Base-by-base conservation (phyloP, 2,113 vertebrate species). In the Gasterosteus nipponicus region DNA sequence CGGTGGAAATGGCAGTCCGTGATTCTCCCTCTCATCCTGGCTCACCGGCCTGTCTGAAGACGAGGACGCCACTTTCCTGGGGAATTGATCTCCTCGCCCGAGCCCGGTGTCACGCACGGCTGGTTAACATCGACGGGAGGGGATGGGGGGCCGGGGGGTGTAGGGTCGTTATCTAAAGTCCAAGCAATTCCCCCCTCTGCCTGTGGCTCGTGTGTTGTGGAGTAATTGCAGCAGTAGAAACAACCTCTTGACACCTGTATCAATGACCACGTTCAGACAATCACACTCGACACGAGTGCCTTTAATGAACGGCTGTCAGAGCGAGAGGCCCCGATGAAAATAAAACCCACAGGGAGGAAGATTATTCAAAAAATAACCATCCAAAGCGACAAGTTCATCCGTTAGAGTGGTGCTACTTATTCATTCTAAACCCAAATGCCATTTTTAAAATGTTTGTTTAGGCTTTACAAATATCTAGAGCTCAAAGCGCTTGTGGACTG, bases 131-230 rank as follows among this genome's bases (percentile, higher is more conserved):
- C 78, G 35, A 49, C 62, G 41, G 26, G 39, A 38, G 35, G 53
- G 16, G 51, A 54, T 53, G 41, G 41, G 56, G 14, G 49, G 64
- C 58, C 35, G 41, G 47, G 18, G 49, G 47, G 22, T 26, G 22
- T 26, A 26, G 58, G 69, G 87, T 88, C 73, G 71, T 90, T 90
- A 90, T 61, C 81, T 91, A 89, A 90, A 87, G 91, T 91, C 89
- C 81, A 54, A 79, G 83, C 86, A 70, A 87, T 92, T 91, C 85
- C 89, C 69, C 62, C 11, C 49, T 19, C 18, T 3, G 80, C 81
- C 68, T 9, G 75, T 1, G 53, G 63, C 82, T 82, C 38, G 59
- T 14, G 68, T 71, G 83, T 67, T 75, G 78, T 62, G 26, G 65
- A 68, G 76, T 91, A 87, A 90, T 92, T 90, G 89, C 53, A 80